A percentile compares a stretch with the other conserved stretches of the same genome.
Conservation (phyloP, 2,797 vertebrate genomes). For the Nyctalus aviator region DNA sequence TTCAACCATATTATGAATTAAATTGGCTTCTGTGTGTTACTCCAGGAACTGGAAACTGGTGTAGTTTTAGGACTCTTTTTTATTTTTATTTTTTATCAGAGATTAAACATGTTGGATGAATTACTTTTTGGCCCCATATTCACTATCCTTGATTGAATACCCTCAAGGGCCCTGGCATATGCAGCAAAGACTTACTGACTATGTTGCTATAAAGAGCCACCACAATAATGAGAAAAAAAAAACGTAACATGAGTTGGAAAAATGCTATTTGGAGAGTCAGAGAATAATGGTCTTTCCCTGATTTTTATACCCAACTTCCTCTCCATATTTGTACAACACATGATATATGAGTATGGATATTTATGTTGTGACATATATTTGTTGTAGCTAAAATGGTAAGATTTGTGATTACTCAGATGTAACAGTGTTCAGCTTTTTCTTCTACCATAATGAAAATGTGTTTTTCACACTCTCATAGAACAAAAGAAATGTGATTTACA, state of each 20-base stretch:
- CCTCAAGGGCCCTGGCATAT: background rate
- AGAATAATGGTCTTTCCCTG: background rate
- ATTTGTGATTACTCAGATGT: background rate
- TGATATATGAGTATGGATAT: background rate
- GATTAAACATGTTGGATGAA: background rate
- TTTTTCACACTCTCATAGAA: slow-evolving; percentile 10
- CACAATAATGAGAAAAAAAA: background rate
- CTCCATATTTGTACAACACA: background rate
- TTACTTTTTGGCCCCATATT: background rate
- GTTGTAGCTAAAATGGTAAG: background rate
- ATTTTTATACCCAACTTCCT: background rate
- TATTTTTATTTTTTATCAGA: background rate
- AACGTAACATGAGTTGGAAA: background rate
- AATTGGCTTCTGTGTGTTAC: background rate
- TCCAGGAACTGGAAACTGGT: background rate
- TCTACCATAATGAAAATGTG: slow-evolving; percentile 8
- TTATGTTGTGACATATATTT: background rate
- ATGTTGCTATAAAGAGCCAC: background rate
- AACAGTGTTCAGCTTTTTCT: slow-evolving; percentile 19
- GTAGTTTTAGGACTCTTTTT: background rate
- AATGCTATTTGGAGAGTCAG: background rate
- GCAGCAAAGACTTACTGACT: background rate
- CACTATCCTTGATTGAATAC: background rate
- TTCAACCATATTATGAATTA: background rate
- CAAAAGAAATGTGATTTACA: background rate